A percentile compares a stretch with the other conserved stretches of the same genome.
These are phyloP conservation scores for Mesoligia furuncula DNA, from an alignment of 2,888 invertebrate genomes.

Conservation along the genomic window DNA sequence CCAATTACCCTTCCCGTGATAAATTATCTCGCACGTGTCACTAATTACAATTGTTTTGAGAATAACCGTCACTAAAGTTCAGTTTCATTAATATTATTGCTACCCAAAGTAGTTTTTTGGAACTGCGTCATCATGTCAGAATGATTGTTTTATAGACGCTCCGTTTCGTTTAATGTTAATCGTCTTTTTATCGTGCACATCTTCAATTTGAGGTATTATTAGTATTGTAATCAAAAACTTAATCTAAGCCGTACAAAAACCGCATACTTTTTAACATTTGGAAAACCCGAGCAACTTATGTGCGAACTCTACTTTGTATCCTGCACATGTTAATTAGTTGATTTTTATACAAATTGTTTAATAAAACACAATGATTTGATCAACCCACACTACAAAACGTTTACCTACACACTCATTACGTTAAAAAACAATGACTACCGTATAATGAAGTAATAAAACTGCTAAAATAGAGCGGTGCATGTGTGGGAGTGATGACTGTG, in stretches of 20 bases:
- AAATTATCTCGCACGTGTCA: conserved; percentile 69
- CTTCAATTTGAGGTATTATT: conserved; percentile 40
- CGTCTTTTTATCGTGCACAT: conserved; percentile 36
- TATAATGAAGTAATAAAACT: conserved; percentile 47
- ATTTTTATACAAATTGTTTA: conserved; percentile 31
- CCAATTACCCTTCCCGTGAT: conserved; percentile 62
- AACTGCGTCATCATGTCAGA: neutral
- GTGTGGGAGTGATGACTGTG: conserved; percentile 46
- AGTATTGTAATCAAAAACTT: conserved; percentile 29
- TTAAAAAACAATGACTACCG: conserved; percentile 41
- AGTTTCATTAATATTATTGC: conserved; percentile 29
- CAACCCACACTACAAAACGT: conserved; percentile 15
- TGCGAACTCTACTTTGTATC: conserved; percentile 10
- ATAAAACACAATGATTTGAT: conserved; percentile 28
- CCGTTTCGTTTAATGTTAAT: conserved; percentile 28
- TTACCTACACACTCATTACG: conserved; percentile 22
- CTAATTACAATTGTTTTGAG: conserved; percentile 70
- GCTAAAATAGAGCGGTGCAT: conserved; percentile 39
- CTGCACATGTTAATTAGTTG: conserved; percentile 10
- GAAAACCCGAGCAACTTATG: conserved; percentile 17
- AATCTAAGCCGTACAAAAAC: conserved; percentile 28
- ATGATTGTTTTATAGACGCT: conserved; percentile 16
- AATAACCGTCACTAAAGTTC: conserved; percentile 43
- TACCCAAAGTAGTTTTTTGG: conserved; percentile 5
- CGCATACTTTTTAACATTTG: conserved; percentile 1